Evolutionary conservation across 2,888 invertebrate genomes (phyloP).

Genomic region (Drosophila antonietae): DNA sequence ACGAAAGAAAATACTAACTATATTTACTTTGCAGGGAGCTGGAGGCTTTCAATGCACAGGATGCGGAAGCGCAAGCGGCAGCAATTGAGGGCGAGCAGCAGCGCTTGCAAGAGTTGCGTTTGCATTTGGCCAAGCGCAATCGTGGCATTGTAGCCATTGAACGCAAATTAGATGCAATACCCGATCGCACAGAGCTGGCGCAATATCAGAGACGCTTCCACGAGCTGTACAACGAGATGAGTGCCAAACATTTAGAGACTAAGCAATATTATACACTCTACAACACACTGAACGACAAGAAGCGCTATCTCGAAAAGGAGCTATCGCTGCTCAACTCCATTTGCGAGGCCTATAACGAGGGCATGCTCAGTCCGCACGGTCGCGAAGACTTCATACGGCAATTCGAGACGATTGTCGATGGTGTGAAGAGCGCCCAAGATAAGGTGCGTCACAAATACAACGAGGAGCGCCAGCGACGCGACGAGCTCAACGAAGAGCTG

Average conservation of each 20-base stretch:
- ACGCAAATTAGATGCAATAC: constrained; percentile 95
- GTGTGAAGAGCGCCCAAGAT: constrained; percentile 93
- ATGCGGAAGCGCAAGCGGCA: constrained; percentile 86
- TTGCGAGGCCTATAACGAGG: constrained; percentile 94
- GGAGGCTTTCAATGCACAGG: constrained; percentile 84
- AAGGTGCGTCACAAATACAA: constrained; percentile 89
- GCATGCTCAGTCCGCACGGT: constrained; percentile 91
- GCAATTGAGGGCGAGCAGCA: constrained; percentile 88
- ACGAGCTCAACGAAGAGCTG: constrained; percentile 87
- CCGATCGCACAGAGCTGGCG: constrained; percentile 95
- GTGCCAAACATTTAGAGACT: constrained; percentile 97
- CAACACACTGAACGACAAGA: constrained; percentile 97
- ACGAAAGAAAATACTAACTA: background rate
- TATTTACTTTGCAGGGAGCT: constrained; percentile 81
- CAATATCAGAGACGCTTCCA: constrained; percentile 98
- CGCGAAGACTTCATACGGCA: constrained; percentile 96
- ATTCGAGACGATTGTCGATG: constrained; percentile 94
- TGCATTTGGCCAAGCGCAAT: constrained; percentile 91
- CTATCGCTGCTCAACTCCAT: constrained; percentile 94
- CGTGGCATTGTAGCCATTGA: constrained; percentile 92
- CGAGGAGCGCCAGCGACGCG: constrained; percentile 89
- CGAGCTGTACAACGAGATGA: constrained; percentile 98
- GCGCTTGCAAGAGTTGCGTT: constrained; percentile 87
- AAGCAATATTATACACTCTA: constrained; percentile 98
- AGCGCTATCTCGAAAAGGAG: constrained; percentile 96